Conservation (phyloP, 2,797 vertebrate species). For the Chiroxiphia lanceolata region DNA sequence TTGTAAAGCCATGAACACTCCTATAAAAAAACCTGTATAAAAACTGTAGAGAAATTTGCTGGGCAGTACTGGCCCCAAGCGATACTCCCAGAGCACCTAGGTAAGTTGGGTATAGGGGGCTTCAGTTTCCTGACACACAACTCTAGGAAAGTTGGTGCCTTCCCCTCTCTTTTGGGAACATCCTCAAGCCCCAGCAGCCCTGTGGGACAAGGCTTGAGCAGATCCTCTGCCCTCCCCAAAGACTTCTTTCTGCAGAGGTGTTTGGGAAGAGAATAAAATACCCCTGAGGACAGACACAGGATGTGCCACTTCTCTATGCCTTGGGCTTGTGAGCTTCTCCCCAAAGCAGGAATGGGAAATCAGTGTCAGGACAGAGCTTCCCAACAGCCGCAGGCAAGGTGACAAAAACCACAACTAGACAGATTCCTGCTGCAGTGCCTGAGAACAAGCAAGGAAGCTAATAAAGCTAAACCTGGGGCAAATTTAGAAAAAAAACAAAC, state of each 20-base stretch:
- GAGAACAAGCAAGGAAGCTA: background rate
- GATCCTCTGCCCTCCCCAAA: background rate
- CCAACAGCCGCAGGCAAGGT: background rate
- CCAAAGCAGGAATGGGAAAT: background rate
- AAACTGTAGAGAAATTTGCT: slow-evolving; percentile 31
- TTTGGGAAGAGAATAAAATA: background rate
- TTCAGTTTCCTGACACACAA: background rate
- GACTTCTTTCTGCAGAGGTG: background rate
- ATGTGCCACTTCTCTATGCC: background rate
- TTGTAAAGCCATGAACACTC: slow-evolving; percentile 60
- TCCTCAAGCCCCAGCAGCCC: background rate
- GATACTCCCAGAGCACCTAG: slow-evolving; percentile 11
- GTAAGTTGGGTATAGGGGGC: background rate
- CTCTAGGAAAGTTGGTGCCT: background rate
- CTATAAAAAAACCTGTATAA: slow-evolving; percentile 66
- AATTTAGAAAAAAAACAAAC: background rate
- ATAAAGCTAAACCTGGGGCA: slow-evolving; percentile 41
- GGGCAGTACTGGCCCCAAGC: background rate
- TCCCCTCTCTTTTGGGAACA: background rate
- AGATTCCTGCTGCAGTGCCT: background rate
- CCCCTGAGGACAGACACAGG: background rate
- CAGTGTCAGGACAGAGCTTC: fast-evolving
- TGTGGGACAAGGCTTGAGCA: background rate
- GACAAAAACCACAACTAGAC: background rate
- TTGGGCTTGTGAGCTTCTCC: background rate